These are phyloP conservation scores for Mermis nigrescens DNA, from an alignment of 2,888 invertebrate genomes.

Conservation along the genomic window DNA sequence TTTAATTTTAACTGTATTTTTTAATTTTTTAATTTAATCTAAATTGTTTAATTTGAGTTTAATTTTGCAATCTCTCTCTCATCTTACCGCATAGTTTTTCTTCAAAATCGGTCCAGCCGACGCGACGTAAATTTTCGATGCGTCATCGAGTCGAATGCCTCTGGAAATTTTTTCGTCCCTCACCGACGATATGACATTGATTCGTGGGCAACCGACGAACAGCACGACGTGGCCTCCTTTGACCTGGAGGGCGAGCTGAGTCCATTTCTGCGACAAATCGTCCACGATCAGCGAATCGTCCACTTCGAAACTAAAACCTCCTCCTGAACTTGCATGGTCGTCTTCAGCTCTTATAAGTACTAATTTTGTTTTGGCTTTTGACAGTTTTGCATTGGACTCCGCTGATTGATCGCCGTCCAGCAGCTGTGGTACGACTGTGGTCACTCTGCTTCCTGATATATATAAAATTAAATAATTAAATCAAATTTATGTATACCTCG, in stretches of 20 bases:
- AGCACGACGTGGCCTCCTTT: constrained; percentile 55
- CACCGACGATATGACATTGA: constrained; percentile 39
- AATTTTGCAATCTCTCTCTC: constrained; percentile 34
- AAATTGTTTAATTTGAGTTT: neutral
- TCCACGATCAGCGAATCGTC: neutral
- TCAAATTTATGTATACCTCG: no score
- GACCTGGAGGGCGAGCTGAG: constrained; percentile 40
- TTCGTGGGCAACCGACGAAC: constrained; percentile 64
- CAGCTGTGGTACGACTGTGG: no score
- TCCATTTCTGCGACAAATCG: constrained; percentile 43
- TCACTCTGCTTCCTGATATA: no score
- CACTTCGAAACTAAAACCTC: neutral
- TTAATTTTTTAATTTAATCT: neutral
- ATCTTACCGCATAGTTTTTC: constrained; percentile 69
- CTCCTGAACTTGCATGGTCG: neutral
- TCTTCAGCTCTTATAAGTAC: no score
- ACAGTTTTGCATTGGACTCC: no score
- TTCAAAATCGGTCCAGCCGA: constrained; percentile 70
- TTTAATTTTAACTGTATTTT: no score
- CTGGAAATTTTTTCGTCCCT: constrained; percentile 48
- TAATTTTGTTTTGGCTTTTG: no score
- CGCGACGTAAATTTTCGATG: constrained; percentile 69
- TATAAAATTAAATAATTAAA: no score
- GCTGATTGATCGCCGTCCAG: no score
- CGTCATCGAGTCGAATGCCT: constrained; percentile 60